Conservation (phyloP, 2,113 vertebrate genomes). For the Tachysurus vachellii region DNA sequence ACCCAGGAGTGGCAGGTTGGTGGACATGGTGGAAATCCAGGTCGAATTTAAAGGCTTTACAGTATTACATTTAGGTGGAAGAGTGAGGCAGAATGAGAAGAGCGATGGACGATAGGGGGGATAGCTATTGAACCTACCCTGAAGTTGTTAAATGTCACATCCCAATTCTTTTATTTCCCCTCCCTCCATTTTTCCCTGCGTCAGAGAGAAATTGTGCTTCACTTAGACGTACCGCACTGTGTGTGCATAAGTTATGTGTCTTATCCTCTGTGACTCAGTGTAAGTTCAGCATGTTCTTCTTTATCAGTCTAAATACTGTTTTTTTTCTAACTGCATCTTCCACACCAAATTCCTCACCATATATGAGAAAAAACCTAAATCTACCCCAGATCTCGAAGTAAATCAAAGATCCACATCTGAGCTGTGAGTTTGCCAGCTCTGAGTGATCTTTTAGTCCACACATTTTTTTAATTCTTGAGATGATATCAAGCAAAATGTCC, state of each 20-base stretch:
- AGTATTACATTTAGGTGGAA: not conserved
- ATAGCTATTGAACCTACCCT: not conserved
- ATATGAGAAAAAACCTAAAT: not conserved
- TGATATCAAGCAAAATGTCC: not conserved
- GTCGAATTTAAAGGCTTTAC: not conserved
- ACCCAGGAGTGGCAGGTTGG: too few species aligned
- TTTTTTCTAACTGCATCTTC: not conserved
- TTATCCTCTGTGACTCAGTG: not conserved
- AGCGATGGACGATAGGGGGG: not conserved
- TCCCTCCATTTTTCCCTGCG: not conserved
- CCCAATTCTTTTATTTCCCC: not conserved
- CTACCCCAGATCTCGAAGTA: not conserved
- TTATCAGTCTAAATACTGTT: not conserved
- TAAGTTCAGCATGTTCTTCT: not conserved
- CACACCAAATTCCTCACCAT: conserved; percentile 1
- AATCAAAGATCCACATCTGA: not conserved
- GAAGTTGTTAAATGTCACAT: not conserved
- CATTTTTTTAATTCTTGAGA: not conserved
- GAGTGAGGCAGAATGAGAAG: not conserved
- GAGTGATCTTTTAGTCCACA: not conserved
- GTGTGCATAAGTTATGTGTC: not conserved
- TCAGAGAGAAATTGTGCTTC: not conserved
- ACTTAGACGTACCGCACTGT: not conserved
- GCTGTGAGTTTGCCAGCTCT: not conserved
- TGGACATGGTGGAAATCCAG: not conserved